A percentile compares a stretch with the other conserved stretches of the same genome.
Evolutionary conservation across 2,113 vertebrate species (phyloP).

Genomic region (Pelecanus crispus): DNA sequence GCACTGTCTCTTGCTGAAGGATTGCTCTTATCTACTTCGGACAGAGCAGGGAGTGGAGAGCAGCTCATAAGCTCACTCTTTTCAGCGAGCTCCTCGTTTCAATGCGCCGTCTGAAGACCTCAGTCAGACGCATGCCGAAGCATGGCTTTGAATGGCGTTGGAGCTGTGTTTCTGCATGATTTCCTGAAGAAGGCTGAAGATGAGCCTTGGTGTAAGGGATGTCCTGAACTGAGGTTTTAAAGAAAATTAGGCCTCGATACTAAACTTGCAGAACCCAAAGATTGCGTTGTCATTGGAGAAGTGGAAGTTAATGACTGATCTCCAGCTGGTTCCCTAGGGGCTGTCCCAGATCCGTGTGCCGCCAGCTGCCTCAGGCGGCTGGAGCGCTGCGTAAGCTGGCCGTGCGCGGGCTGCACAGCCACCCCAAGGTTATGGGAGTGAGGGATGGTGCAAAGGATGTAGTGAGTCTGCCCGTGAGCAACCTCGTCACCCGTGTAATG

Average conservation of each 20-base stretch:
- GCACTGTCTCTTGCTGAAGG: background rate
- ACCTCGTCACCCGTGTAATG: fast-evolving
- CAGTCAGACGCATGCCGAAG: fast-evolving
- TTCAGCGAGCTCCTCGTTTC: background rate
- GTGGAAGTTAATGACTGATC: background rate
- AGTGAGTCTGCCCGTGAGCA: background rate
- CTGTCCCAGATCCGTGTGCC: background rate
- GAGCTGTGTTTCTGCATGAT: background rate
- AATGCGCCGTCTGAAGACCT: background rate
- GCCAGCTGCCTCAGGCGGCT: background rate
- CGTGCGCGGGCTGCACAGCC: fast-evolving
- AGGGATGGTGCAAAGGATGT: background rate
- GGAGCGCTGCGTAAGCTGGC: background rate
- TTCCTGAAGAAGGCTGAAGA: background rate
- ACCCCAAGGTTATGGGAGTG: fast-evolving
- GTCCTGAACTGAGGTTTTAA: background rate
- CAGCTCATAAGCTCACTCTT: background rate
- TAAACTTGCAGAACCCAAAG: background rate
- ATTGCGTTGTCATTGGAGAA: background rate
- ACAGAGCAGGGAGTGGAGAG: background rate
- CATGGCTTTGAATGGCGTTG: background rate
- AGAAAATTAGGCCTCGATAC: background rate
- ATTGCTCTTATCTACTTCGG: background rate
- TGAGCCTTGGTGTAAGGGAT: background rate
- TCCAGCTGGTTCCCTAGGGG: background rate